A percentile compares a stretch with the other conserved stretches of the same genome.
Evolutionary conservation across 2,797 vertebrate species (phyloP).

Genomic region (Babyrousa celebensis): DNA sequence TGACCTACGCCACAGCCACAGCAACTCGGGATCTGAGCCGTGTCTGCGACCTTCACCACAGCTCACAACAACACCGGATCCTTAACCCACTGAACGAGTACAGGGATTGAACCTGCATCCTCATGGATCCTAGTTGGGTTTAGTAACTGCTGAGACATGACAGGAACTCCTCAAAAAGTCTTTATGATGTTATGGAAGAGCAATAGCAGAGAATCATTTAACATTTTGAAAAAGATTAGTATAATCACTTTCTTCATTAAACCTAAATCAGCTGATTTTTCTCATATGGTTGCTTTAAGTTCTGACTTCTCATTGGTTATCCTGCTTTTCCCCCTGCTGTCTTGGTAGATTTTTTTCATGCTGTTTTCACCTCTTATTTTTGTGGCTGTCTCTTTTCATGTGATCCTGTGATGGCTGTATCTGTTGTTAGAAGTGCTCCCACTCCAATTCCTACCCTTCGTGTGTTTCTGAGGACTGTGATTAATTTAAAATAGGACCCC

Average conservation of each 20-base stretch:
- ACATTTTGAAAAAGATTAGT: slow-evolving; percentile 74
- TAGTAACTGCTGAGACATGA: too few relatives aligned
- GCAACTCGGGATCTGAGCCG: too few relatives aligned
- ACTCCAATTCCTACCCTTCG: slow-evolving; percentile 46
- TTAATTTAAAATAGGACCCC: slow-evolving; percentile 69
- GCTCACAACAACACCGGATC: too few relatives aligned
- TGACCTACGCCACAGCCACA: too few relatives aligned
- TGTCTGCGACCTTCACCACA: too few relatives aligned
- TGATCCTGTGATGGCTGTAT: slow-evolving; percentile 4
- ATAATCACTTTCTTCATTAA: slow-evolving; percentile 73
- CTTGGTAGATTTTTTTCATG: slow-evolving; percentile 57
- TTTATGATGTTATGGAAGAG: slow-evolving; percentile 61
- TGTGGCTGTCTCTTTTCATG: slow-evolving; percentile 1
- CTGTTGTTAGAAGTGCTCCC: slow-evolving; percentile 34
- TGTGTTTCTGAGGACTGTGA: slow-evolving; percentile 60
- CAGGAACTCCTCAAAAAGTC: slow-evolving; percentile 35
- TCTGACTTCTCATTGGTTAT: slow-evolving; percentile 64
- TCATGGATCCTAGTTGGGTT: too few relatives aligned
- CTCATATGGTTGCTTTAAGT: slow-evolving; percentile 66
- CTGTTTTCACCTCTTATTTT: background rate
- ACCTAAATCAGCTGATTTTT: slow-evolving; percentile 61
- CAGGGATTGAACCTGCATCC: too few relatives aligned
- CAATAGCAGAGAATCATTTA: slow-evolving; percentile 57
- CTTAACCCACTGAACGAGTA: too few relatives aligned
- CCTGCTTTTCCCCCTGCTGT: background rate